Base-by-base conservation (phyloP, 1,140 invertebrate species). In the Drosophila trapezifrons region DNA sequence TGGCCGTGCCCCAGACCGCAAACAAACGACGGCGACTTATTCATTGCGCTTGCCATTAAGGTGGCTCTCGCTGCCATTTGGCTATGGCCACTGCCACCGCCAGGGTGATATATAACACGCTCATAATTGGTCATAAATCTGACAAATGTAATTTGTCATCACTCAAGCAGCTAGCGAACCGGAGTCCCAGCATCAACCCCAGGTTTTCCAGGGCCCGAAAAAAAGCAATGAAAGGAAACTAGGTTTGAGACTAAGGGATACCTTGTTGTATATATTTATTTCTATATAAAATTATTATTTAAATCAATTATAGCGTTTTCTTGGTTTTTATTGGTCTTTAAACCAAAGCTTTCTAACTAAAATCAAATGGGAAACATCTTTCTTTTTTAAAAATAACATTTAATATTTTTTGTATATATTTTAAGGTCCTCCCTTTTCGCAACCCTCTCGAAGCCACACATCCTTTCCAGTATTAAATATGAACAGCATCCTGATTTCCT, bases 101-200 rank as follows among this genome's bases (percentile, higher is more conserved):
- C 42, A 29, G 80, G 83, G 85, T 90, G 85, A 90, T 89, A 90
- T 91, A 91, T 91, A 91, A 91, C 90, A 91, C 90, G 83, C 90
- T 91, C 90, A 91, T 91, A 91, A 91, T 91, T 91, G 90, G 90
- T 91, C 90, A 91, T 91, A 91, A 91, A 91, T 91, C 90, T 91
- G 90, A 91, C 90, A 91, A 91, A 91, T 80, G 90, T 91, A 91
- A 91, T 91, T 91, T 91, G 90, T 91, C 90, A 91, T 90, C 90
- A 91, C 90, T 91, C 86, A 89, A 90, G 86, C 85, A 74, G 82
- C 57, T 35, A 79, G 76, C 59, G 45, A 78, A 29, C 40, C 57
- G 13, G 54, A 45, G 35, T n/a, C 71, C 20, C 71, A 77, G 49
- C 47, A 55, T 35, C 63, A 62, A 52, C 76, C 55, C 64, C 54